Evolutionary conservation across 1,140 invertebrate genomes (phyloP).

Genomic region (Zeugodacus cucurbitae): DNA sequence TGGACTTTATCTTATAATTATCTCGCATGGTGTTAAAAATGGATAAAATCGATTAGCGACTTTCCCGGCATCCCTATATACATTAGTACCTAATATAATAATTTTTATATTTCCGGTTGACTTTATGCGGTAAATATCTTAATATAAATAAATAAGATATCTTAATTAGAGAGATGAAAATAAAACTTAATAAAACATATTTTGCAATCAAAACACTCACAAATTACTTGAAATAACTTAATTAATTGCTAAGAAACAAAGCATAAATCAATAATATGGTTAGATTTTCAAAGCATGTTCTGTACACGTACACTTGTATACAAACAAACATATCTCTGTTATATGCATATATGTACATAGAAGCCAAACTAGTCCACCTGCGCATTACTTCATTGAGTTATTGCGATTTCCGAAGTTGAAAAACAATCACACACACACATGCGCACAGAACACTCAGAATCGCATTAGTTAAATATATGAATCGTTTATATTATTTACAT

Average conservation of each 20-base stretch:
- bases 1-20: no score
- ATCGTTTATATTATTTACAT: not conserved
- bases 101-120: no score
- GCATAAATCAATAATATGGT: not conserved
- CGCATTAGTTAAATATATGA: constrained; percentile 15
- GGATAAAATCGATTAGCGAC: no score
- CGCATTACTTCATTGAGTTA: constrained; percentile 21
- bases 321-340: not conserved
- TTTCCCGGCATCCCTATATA: no score
- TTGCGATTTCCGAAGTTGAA: constrained; percentile 13
- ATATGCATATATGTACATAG: not conserved
- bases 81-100: no score
- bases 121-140: no score
- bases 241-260: not conserved
- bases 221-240: not conserved
- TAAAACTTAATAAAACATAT: no score
- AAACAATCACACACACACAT: not conserved
- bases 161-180: no score
- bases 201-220: no score
- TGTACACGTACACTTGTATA: not conserved
- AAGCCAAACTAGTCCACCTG: constrained; percentile 27
- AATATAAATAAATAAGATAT: no score
- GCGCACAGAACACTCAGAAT: not conserved
- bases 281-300: not conserved
- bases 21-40: no score